phyloP scores from a whole-genome alignment of 2,113 vertebrate genomes.

The Sapajus apella region DNA sequence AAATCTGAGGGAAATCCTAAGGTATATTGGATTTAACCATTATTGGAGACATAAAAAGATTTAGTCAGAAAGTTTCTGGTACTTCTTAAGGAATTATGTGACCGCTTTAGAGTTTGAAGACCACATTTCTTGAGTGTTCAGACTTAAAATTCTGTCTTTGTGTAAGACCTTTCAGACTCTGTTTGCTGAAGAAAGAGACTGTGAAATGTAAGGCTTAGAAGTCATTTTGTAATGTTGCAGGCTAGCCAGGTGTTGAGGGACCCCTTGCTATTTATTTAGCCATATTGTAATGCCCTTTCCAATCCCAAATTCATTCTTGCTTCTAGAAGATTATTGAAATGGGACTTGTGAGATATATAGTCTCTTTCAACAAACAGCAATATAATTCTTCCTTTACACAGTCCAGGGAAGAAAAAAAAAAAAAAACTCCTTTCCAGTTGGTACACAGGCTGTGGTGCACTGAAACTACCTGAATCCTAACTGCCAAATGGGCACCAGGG shows the following conservation, averaged over 20 bases:
- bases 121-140: not conserved
- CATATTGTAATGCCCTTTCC: conserved; percentile 57
- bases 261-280: conserved; percentile 50
- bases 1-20: not conserved
- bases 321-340: conserved; percentile 67
- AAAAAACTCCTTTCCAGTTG: conserved; percentile 7
- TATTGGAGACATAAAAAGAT: not conserved
- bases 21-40: not conserved
- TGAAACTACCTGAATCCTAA: conserved; percentile 24
- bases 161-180: conserved; percentile 60
- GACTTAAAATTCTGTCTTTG: conserved; percentile 60
- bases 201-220: conserved; percentile 42
- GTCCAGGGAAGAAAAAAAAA: not conserved
- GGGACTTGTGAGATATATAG: conserved; percentile 50
- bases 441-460: not conserved
- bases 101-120: not conserved
- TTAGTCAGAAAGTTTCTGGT: conserved; percentile 32
- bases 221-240: conserved; percentile 38
- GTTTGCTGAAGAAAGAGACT: conserved; percentile 51
- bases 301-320: conserved; percentile 58
- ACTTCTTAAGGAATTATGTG: not conserved
- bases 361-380: conserved; percentile 66
- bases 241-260: conserved; percentile 22
- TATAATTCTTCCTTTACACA: conserved; percentile 51
- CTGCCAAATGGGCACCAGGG: not conserved